A percentile compares a stretch with the other conserved stretches of the same genome.
These are phyloP conservation scores for Chaunax sp. DNA, from an alignment of 2,797 vertebrate genomes.

Conservation along the genomic window DNA sequence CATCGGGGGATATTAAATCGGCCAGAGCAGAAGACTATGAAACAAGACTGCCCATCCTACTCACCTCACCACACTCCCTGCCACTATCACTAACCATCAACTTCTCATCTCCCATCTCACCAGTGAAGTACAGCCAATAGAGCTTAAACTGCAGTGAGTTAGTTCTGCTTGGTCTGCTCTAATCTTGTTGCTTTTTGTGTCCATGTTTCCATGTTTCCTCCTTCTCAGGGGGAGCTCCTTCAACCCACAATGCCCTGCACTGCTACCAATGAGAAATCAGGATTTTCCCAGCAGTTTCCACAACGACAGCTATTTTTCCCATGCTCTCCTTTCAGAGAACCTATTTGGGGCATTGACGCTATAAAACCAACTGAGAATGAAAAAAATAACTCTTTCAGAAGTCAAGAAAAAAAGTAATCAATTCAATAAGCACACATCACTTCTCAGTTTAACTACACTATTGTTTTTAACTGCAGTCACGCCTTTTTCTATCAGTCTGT, in stretches of 20 bases:
- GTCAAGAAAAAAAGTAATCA: conserved; percentile 31
- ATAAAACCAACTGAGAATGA: conserved; percentile 65
- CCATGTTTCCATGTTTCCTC: conserved; percentile 62
- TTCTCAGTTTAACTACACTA: conserved; percentile 43
- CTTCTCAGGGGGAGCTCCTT: conserved; percentile 60
- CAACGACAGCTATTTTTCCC: conserved; percentile 74
- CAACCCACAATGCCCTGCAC: conserved; percentile 69
- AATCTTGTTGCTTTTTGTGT: conserved; percentile 50
- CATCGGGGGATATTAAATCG: conserved; percentile 66
- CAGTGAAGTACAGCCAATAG: conserved; percentile 52
- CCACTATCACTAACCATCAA: conserved; percentile 44
- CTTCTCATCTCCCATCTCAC: conserved; percentile 56
- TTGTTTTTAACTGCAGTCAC: conserved; percentile 46
- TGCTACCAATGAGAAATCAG: conserved; percentile 66
- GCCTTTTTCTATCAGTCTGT: conserved; percentile 32
- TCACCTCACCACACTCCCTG: conserved; percentile 26
- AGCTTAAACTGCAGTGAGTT: conserved; percentile 38
- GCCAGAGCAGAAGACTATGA: conserved; percentile 29
- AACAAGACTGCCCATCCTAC: conserved; percentile 35
- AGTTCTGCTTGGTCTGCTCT: conserved; percentile 51
- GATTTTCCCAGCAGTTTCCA: conserved; percentile 75
- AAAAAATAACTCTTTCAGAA: conserved; percentile 50
- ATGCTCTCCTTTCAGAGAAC: conserved; percentile 71
- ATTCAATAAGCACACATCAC: conserved; percentile 44
- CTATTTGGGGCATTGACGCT: conserved; percentile 71